Evolutionary conservation across 2,888 invertebrate species (phyloP).

Genomic region (Laspeyria flexula): DNA sequence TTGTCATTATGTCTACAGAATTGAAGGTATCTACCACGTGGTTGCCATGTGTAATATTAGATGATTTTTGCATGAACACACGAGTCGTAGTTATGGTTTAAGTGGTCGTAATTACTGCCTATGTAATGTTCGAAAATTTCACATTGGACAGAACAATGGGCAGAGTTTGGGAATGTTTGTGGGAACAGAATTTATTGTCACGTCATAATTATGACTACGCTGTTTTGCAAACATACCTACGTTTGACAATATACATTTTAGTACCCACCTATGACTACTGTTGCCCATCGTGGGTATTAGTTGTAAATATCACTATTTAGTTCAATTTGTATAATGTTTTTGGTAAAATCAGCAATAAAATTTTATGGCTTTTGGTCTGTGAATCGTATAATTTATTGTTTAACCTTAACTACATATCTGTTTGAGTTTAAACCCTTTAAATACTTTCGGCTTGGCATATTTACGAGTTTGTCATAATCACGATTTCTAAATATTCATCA

Average conservation of each 20-base stretch:
- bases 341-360: too few relatives aligned
- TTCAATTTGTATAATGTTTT: too few relatives aligned
- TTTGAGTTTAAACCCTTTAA: too few relatives aligned
- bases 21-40: too few relatives aligned
- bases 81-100: background rate
- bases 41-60: background rate
- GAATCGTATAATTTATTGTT: too few relatives aligned
- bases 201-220: slow-evolving; percentile 34
- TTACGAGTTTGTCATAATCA: too few relatives aligned
- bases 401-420: too few relatives aligned
- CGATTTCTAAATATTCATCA: too few relatives aligned
- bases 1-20: too few relatives aligned
- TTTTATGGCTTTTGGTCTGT: too few relatives aligned
- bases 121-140: slow-evolving; percentile 44
- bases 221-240: slow-evolving; percentile 55
- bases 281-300: slow-evolving; percentile 5
- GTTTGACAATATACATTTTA: slow-evolving; percentile 37
- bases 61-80: background rate
- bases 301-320: background rate
- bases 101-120: slow-evolving; percentile 19
- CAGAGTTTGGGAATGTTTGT: slow-evolving; percentile 47
- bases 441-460: too few relatives aligned
- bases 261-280: slow-evolving; percentile 12
- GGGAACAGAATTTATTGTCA: slow-evolving; percentile 52
- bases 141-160: slow-evolving; percentile 51